Base-by-base conservation (phyloP, 2,113 vertebrate species). In the Pterocles burchelli region DNA sequence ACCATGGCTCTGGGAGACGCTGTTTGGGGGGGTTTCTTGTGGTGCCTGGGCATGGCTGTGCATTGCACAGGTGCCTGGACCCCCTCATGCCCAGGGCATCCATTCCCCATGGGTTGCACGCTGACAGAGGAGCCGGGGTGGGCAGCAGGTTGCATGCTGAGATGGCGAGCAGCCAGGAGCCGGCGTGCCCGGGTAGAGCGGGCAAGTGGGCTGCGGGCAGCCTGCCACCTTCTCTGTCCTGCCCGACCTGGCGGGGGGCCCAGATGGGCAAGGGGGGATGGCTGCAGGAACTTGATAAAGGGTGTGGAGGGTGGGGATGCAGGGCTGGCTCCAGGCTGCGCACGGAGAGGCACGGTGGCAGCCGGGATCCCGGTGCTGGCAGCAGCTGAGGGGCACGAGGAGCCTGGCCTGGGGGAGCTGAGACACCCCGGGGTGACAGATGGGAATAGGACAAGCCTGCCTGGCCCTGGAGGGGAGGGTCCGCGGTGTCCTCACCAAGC, bases 221-320 rank as follows among this genome's bases (percentile, higher is more conserved):
- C 45, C 28, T 55, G 88, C 74, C 85, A 72, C 16, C 0, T 1
- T 48, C 71, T 85, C 71, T 11, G 7, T 58, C 48, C 45, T 11
- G 38, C 31, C 54, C 1, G 0, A 28, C 17, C 91, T 88, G 91
- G 86, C 89, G 1, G 12, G 55, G 7, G 54, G 82, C 89, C 88
- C 14, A 1, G 34, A 18, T 6, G 0, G 81, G 88, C 63, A 46
- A 18, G 7, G 59, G 68, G 77, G 55, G 17, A 91, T 93, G 25
- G 91, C 94, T 96, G 94, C 93, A 96, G 91, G 93, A 96, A 92
- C 75, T 85, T 48, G 93, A 96, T 95, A 96, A 96, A 10, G 3
- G 8, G 34, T 26, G n/a, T 2, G 8, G 18, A 91, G 85, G 74
- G 89, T 88, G 93, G 86, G 83, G 41, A 92, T 7, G 2, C 0